These are phyloP conservation scores for Drosophila tripunctata DNA, from an alignment of 2,888 invertebrate species.

Conservation along the genomic window DNA sequence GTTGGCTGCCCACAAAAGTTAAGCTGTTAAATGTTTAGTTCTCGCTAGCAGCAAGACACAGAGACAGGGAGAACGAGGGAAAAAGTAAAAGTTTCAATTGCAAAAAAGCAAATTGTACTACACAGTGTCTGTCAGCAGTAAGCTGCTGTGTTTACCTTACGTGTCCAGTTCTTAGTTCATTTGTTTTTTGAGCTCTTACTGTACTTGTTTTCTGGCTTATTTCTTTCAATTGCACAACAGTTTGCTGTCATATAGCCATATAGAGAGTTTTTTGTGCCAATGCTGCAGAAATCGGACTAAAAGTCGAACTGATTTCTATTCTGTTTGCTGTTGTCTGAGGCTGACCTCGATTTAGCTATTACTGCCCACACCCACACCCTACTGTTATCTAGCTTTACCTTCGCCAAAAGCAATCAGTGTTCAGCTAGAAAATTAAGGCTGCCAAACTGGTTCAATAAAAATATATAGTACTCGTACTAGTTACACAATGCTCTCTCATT, in stretches of 20 bases:
- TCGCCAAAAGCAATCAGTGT: constrained; percentile 60
- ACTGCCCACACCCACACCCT: constrained; percentile 23
- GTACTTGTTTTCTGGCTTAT: constrained; percentile 38
- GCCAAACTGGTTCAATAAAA: constrained; percentile 57
- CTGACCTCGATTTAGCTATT: constrained; percentile 60
- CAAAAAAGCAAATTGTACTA: background rate
- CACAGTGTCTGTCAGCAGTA: constrained; percentile 9
- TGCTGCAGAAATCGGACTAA: constrained; percentile 30
- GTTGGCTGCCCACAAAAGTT: constrained; percentile 50
- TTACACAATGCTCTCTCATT: constrained; percentile 16
- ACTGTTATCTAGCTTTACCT: background rate
- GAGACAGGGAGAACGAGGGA: background rate
- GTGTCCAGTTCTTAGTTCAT: constrained; percentile 66
- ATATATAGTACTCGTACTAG: constrained; percentile 28
- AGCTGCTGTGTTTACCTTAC: constrained; percentile 59
- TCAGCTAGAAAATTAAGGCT: constrained; percentile 52
- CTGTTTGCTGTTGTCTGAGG: constrained; percentile 52
- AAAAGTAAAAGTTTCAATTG: constrained; percentile 21
- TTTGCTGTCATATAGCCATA: constrained; percentile 13
- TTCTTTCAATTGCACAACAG: constrained; percentile 9
- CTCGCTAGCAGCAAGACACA: background rate
- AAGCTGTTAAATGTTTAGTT: constrained; percentile 62
- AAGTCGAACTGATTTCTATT: constrained; percentile 28
- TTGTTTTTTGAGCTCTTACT: constrained; percentile 50
- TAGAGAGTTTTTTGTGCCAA: constrained; percentile 36